Evolutionary conservation across 2,797 vertebrate species (phyloP), one percentile per base, ranked within the genome.

Genomic region (Borostomias antarcticus): DNA sequence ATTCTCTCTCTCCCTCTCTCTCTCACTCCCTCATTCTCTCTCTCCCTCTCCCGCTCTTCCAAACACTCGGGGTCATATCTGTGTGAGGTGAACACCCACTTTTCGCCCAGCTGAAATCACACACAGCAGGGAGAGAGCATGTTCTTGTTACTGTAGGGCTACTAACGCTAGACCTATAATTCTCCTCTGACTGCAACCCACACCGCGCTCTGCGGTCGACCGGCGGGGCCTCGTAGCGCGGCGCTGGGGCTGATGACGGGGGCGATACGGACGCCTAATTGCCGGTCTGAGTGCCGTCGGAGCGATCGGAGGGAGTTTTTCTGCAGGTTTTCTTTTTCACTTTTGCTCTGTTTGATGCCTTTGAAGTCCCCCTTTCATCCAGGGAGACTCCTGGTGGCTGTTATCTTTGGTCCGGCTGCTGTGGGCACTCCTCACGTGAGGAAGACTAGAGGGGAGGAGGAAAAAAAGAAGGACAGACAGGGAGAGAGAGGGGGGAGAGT

Each of bases 281-380:
- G 88, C 86, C 75, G 75, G 80, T 75, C 86, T 76, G 10, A 88
- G 86, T 86, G 87, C 77, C 79, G 17, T 47, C 15, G 32, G 32
- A 58, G 33, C 5, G 30, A 77, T 85, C 82, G 81, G 83, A 89
- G 86, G 78, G 82, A 84, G 35, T 81, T 88, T 91, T 89, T 89
- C 81, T 85, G 88, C 86, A 82, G 84, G 83, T 86, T n/a, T 89
- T 89, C 85, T 89, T 86, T 88, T 82, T 88, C 87, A 85, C 87
- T 88, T 87, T 88, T 69, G 29, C 88, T 91, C 80, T 82, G 79
- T 90, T 89, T 89, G 83, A 86, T 78, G 84, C 71, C 85, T 93
- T 92, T 93, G 91, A 93, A 92, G 90, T 85, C 2, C 54, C 35
- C 62, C 88, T 91, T 93, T 93, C 89, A 92, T 93, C 89, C 82